phyloP scores from a whole-genome alignment of 2,797 vertebrate genomes.

The Otus scops region DNA sequence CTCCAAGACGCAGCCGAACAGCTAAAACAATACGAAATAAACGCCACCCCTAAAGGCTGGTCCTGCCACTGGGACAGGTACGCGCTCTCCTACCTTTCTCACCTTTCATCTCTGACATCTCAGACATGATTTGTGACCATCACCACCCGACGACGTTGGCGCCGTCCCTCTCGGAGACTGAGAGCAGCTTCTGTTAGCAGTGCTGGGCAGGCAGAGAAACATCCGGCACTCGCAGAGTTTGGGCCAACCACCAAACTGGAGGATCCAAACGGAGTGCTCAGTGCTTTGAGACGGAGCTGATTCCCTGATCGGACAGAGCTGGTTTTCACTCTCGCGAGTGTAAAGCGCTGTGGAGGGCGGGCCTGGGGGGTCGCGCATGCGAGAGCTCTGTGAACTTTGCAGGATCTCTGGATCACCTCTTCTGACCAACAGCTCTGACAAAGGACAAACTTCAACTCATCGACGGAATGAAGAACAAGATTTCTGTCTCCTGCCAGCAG shows the following conservation, averaged over 20 bases:
- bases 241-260: constrained; percentile 71
- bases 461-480: constrained; percentile 92
- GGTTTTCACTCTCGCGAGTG: constrained; percentile 75
- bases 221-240: constrained; percentile 67
- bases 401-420: constrained; percentile 89
- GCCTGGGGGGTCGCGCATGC: constrained; percentile 91
- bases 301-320: constrained; percentile 79
- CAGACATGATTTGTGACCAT: constrained; percentile 86
- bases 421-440: constrained; percentile 81
- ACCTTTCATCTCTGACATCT: constrained; percentile 87
- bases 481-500: constrained; percentile 93
- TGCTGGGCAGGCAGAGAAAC: constrained; percentile 78
- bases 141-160: constrained; percentile 80
- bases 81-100: constrained; percentile 89
- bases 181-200: constrained; percentile 74
- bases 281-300: constrained; percentile 78
- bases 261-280: constrained; percentile 72
- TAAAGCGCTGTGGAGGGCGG: constrained; percentile 79
- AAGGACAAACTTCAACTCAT: constrained; percentile 86
- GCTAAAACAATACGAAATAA: constrained; percentile 99
- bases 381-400: constrained; percentile 97
- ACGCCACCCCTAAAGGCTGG: constrained; percentile 99
- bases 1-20: constrained; percentile 98
- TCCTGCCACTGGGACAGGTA: constrained; percentile 99
- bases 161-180: constrained; percentile 79